Evolutionary conservation across 2,888 invertebrate species (phyloP), one percentile per base, ranked within the genome.

Genomic region (Ferdinandea cuprea): DNA sequence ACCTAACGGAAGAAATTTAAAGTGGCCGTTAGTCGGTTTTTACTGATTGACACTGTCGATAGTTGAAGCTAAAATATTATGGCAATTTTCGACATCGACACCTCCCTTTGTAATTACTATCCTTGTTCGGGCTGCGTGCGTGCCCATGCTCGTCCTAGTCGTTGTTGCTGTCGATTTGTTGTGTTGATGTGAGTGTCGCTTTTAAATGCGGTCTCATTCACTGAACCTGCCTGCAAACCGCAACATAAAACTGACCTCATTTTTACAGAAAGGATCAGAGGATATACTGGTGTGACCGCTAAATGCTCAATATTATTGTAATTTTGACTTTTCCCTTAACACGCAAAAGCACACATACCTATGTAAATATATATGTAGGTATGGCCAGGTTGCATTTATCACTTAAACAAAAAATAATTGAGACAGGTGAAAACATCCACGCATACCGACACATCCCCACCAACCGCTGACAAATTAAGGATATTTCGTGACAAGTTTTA

Each of bases 401-500:
- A 52, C 25, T 13, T 7, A 50, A 2, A 9, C 25, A 11, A 15
- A 0, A 48, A n/a, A 15, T 15, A 52, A 15, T n/a, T n/a, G 21
- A 21, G n/a, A 9, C 9, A 28, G 28, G 13, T n/a, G n/a, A 28
- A 52, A 52, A 15, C 28, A 6, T 6, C 8, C 11, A 52, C 15
- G 19, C 21, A 54, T 17, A 52, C 21, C 46, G 50, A 48, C 21
- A 59, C 35, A 25, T 35, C 9, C 21, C 13, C 3, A 15, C 15
- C 50, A 61, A 68, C 74, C 48, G 37, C 74, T 65, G 59, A 65
- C 80, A 81, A 81, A 81, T 81, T 65, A 59, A 71, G 69, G 63
- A 76, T 81, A 81, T 81, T 81, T 76, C 76, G 80, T 81, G 80
- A 81, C 71, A 65, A 76, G 71, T 76, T 81, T 76, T 76, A 81